These are phyloP conservation scores for Drosophila buzzatii DNA, from an alignment of 2,888 invertebrate genomes.

Conservation along the genomic window DNA sequence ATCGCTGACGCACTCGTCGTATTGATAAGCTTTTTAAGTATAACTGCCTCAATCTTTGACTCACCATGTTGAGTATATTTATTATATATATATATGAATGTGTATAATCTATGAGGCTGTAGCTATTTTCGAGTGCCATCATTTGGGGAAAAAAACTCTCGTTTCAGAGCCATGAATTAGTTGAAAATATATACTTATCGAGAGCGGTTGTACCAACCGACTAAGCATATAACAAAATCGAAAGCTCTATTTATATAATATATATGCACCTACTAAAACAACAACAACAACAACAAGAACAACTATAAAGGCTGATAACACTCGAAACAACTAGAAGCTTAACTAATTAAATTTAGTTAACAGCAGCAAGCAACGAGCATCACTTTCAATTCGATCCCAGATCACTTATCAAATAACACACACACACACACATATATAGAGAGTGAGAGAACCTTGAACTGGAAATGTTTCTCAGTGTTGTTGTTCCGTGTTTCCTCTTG, in stretches of 20 bases:
- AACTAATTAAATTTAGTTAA: constrained; percentile 6
- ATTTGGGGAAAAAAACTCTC: constrained; percentile 32
- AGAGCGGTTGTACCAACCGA: constrained; percentile 44
- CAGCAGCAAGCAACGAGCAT: constrained; percentile 1
- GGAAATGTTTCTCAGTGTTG: constrained; percentile 31
- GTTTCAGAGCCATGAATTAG: constrained; percentile 65
- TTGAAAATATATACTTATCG: constrained; percentile 70
- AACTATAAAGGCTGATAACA: constrained; percentile 47
- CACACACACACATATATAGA: neutral
- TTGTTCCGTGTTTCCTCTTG: constrained; percentile 36
- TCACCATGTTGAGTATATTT: constrained; percentile 41
- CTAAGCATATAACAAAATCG: constrained; percentile 25
- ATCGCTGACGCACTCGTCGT: constrained; percentile 34
- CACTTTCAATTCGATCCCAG: constrained; percentile 19
- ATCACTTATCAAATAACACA: constrained; percentile 1
- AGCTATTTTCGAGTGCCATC: constrained; percentile 46
- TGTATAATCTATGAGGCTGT: constrained; percentile 38
- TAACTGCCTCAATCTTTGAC: constrained; percentile 52
- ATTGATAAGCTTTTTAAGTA: constrained; percentile 57
- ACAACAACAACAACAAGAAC: constrained; percentile 17
- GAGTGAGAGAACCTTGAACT: constrained; percentile 7
- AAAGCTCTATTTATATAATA: constrained; percentile 24
- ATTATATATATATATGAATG: constrained; percentile 35
- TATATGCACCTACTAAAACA: constrained; percentile 26
- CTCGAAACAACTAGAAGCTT: constrained; percentile 10